phyloP scores from a whole-genome alignment of 2,113 vertebrate species.

The Cynoglossus semilaevis region DNA sequence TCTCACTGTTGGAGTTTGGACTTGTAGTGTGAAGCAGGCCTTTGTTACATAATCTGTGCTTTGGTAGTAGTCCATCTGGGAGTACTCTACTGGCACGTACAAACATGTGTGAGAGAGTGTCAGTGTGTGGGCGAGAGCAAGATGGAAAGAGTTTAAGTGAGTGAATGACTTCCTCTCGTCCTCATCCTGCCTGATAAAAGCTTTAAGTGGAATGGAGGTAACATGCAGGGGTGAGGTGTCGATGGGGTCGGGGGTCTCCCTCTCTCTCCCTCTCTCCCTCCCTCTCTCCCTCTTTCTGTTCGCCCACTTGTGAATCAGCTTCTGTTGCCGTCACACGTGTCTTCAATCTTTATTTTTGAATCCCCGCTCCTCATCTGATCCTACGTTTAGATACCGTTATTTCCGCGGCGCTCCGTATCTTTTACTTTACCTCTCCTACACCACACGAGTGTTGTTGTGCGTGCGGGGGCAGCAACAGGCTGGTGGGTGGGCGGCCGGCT shows the following conservation, averaged over 20 bases:
- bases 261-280: slow-evolving; percentile 8
- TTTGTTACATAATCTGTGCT: slow-evolving; percentile 61
- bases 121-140: slow-evolving; percentile 57
- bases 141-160: slow-evolving; percentile 54
- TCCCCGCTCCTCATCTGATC: no score
- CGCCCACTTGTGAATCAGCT: slow-evolving; percentile 23
- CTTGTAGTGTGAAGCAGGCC: slow-evolving; percentile 50
- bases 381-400: no score
- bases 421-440: no score
- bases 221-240: no score
- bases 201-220: neutral
- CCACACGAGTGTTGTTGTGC: slow-evolving; percentile 5
- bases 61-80: slow-evolving; percentile 70
- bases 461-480: slow-evolving; percentile 50
- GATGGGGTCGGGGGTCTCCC: no score
- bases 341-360: no score
- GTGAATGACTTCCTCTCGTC: slow-evolving; percentile 7
- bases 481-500: slow-evolving; percentile 65
- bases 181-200: neutral
- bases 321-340: no score
- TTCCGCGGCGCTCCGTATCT: no score
- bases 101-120: slow-evolving; percentile 55
- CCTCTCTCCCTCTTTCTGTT: slow-evolving; percentile 22
- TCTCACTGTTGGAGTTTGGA: slow-evolving; percentile 16
- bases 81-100: slow-evolving; percentile 60